Evolutionary conservation across 2,797 vertebrate genomes (phyloP).

Genomic region (Pangasius larnaudii): DNA sequence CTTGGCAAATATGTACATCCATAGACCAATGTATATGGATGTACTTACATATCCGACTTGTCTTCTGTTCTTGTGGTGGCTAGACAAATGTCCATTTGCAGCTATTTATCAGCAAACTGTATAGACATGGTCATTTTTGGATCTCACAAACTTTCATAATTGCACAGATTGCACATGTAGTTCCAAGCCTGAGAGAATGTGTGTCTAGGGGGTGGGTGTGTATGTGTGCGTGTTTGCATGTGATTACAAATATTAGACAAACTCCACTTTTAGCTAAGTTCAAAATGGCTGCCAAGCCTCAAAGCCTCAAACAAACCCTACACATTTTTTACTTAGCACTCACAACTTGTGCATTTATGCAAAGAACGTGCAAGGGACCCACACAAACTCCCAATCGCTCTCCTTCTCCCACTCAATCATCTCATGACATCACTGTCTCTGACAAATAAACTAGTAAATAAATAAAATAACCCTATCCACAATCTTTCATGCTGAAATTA

Average conservation of each 20-base stretch:
- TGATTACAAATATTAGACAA: background rate
- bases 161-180: background rate
- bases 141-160: background rate
- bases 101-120: background rate
- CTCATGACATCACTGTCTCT: no score
- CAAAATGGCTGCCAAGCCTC: background rate
- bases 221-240: background rate
- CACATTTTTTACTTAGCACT: background rate
- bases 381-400: background rate
- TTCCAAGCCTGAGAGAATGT: background rate
- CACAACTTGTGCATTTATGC: background rate
- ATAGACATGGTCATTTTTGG: background rate
- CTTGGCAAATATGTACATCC: background rate
- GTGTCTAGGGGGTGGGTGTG: background rate
- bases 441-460: no score
- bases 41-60: background rate
- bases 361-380: background rate
- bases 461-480: no score
- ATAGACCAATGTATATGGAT: background rate
- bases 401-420: background rate
- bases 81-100: background rate
- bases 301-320: background rate
- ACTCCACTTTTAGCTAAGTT: background rate
- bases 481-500: no score
- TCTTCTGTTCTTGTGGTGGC: background rate